Percentiles rank a stretch among this genome's conserved stretches.
Conservation (phyloP, 2,797 vertebrate species). For the Centropyge bicolor region DNA sequence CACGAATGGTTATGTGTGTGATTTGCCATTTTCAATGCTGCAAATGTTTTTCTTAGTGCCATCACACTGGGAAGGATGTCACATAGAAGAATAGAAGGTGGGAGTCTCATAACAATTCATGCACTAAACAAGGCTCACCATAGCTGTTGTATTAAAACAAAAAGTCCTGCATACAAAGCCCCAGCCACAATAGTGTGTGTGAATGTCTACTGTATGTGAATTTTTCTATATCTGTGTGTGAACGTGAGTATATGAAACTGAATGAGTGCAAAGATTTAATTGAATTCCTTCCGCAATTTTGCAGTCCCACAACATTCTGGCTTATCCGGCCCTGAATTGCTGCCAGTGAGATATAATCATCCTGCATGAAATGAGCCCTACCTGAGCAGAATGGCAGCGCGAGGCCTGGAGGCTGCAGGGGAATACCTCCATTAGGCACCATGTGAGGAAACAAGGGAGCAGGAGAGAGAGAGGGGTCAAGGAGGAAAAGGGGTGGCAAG, state of each 20-base stretch:
- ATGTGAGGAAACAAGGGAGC: slow-evolving; percentile 53
- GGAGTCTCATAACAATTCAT: slow-evolving; percentile 12
- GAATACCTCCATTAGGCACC: slow-evolving; percentile 77
- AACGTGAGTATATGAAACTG: slow-evolving; percentile 12
- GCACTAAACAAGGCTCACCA: slow-evolving; percentile 17
- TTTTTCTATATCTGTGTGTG: slow-evolving; percentile 13
- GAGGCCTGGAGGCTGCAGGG: slow-evolving; percentile 69
- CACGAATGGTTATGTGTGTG: slow-evolving; percentile 23
- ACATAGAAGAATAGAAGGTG: background rate
- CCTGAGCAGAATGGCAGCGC: slow-evolving; percentile 73
- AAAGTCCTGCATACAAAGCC: background rate
- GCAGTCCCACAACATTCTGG: slow-evolving; percentile 67
- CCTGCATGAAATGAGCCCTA: slow-evolving; percentile 82
- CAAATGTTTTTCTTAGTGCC: slow-evolving; percentile 5
- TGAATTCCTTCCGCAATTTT: slow-evolving; percentile 79
- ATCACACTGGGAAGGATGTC: slow-evolving; percentile 22
- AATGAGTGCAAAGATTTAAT: slow-evolving; percentile 71
- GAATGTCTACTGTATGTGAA: background rate
- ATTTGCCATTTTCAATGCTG: slow-evolving; percentile 42
- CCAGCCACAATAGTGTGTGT: background rate
- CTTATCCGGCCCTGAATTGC: slow-evolving; percentile 78
- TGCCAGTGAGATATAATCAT: slow-evolving; percentile 85
- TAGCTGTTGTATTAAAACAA: slow-evolving; percentile 21
- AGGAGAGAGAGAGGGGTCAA: slow-evolving; percentile 56
- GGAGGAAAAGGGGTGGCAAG: slow-evolving; percentile 27